Base-by-base conservation (phyloP, 2,113 vertebrate species). In the Cichladusa arquata region DNA sequence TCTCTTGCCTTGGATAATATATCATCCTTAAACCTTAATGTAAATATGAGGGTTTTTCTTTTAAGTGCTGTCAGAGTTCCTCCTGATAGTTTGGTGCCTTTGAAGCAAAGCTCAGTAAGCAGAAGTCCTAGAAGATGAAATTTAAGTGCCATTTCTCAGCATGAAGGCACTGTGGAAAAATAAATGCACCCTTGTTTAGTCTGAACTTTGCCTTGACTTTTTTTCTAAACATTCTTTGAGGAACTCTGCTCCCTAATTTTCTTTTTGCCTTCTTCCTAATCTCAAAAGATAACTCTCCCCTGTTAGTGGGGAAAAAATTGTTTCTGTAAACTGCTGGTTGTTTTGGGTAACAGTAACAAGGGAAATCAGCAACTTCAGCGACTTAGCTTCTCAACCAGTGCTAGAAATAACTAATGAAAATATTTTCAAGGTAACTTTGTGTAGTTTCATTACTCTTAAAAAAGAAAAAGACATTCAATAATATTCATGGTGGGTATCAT, bases 131-230 rank as follows among this genome's bases (percentile, higher is more conserved):
- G 47, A 57, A 48, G 56, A 50, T 42, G 18, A 83, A 81, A 67
- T 79, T 66, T 34, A 66, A 67, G 57, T 54, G 38, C 36, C 28
- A 3, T 86, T 26, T n/a, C 64, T 83, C 67, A 70, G 40, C 36
- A 11, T 22, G 50, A 86, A 79, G 29, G 23, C 5, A 0, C 25
- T 54, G 9, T 0, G 1, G 83, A 81, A 94, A 90, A 90, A 54
- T 51, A 79, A 93, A 81, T 47, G 26, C 47, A 60, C 8, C 26
- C 74, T 79, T 94, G 73, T 93, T 90, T 92, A 81, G 65, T 92
- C 66, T 96, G 85, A 88, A 82, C 60, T 81, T 92, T 29, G 81
- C 66, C 73, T 90, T 85, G 47, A 29, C 66, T 90, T 93, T 83
- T 86, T 92, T 36, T 33, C 33, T 81, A 72, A 87, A 79, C 61